Conservation (phyloP, 1,140 invertebrate genomes). For the Pseudomyrmex dendroicus region DNA sequence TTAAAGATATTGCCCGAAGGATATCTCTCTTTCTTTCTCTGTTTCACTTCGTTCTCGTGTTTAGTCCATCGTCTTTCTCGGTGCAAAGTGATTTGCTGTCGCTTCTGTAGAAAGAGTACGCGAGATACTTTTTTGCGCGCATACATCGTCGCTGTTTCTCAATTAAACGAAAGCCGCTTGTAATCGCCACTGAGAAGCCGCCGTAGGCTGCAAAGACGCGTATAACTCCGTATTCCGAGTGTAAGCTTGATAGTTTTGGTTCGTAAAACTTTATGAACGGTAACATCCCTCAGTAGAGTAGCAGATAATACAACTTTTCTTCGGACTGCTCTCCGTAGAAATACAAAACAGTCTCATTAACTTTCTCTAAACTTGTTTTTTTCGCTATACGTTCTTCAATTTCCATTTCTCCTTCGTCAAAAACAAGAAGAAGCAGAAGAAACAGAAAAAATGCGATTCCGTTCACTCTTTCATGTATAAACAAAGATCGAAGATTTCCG, state of each 20-base stretch:
- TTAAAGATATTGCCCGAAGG: slow-evolving; percentile 12
- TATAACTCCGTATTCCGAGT: slow-evolving; percentile 8
- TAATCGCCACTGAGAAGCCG: neutral
- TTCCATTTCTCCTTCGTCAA: neutral
- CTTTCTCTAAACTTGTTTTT: neutral
- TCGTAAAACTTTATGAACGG: slow-evolving; percentile 73
- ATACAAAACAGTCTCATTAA: slow-evolving; percentile 18
- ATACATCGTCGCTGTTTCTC: neutral
- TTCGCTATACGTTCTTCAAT: slow-evolving; percentile 7
- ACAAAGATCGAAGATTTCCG: too few species aligned
- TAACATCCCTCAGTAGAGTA: slow-evolving; percentile 62
- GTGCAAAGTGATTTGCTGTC: neutral
- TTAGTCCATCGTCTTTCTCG: neutral
- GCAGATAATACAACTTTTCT: slow-evolving; percentile 55
- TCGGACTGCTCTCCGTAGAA: slow-evolving; percentile 12
- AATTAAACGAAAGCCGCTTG: slow-evolving; percentile 19
- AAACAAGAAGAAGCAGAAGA: neutral
- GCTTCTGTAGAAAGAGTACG: slow-evolving; percentile 12
- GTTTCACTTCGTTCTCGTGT: too few species aligned
- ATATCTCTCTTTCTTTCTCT: neutral
- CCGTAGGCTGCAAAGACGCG: neutral
- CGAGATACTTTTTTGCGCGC: slow-evolving; percentile 12
- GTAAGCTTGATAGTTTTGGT: slow-evolving; percentile 72
- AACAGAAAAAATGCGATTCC: too few species aligned
- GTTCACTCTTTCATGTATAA: too few species aligned